These are phyloP conservation scores for Acanthosepion lycidas DNA, from an alignment of 2,888 invertebrate species.

Conservation along the genomic window DNA sequence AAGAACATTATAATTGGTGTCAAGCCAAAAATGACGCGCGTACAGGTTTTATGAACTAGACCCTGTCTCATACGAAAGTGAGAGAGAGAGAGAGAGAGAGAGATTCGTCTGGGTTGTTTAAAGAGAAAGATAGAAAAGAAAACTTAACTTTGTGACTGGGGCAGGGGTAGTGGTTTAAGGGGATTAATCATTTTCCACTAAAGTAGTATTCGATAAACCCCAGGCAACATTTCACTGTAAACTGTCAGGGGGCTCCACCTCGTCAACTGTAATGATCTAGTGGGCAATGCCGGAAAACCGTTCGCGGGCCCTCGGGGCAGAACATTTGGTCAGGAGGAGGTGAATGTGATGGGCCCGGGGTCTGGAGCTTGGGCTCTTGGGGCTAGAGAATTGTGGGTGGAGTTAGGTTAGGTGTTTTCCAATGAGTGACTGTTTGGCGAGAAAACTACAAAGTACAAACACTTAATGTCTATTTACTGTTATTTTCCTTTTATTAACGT, in stretches of 20 bases:
- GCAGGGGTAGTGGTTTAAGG: not conserved
- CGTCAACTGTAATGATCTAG: not conserved
- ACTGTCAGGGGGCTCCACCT: slow-evolving; percentile 33
- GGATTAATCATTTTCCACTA: not conserved
- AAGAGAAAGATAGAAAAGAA: not conserved
- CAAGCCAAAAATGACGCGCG: slow-evolving; percentile 33
- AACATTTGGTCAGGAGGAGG: not conserved
- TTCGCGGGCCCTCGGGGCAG: not conserved
- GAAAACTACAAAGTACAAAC: not conserved
- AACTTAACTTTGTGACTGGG: not conserved
- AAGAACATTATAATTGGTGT: not conserved
- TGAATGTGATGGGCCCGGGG: slow-evolving; percentile 4
- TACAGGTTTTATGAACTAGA: not conserved
- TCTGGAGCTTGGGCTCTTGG: not conserved
- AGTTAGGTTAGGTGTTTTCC: not conserved
- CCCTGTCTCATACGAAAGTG: not conserved
- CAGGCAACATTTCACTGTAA: slow-evolving; percentile 20
- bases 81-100: not conserved
- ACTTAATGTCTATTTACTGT: not conserved
- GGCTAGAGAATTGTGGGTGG: not conserved
- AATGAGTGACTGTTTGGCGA: not conserved
- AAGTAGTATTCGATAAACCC: slow-evolving; percentile 22
- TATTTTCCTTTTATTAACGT: not conserved
- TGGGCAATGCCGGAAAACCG: not conserved
- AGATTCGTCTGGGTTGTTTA: not conserved